phyloP scores from a whole-genome alignment of 2,797 vertebrate species.

The Myotis myotis region DNA sequence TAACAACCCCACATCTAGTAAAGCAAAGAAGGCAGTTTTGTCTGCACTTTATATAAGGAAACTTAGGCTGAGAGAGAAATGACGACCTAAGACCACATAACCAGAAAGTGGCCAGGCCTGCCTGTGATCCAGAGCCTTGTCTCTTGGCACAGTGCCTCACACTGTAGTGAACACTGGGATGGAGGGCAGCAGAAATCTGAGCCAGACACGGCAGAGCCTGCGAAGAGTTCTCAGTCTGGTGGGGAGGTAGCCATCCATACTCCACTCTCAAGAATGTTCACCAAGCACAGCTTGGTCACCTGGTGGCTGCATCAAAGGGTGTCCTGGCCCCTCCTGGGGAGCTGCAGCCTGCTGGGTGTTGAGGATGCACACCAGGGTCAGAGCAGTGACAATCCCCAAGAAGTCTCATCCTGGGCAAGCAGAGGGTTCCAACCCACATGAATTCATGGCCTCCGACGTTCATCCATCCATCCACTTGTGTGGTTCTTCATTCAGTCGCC shows the following conservation, averaged over 20 bases:
- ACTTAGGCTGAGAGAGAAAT: background rate
- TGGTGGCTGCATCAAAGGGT: background rate
- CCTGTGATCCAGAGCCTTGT: background rate
- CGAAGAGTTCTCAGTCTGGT: background rate
- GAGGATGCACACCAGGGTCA: background rate
- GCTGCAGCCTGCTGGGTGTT: background rate
- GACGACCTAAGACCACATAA: background rate
- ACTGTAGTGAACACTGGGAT: too few relatives aligned
- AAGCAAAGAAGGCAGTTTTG: background rate
- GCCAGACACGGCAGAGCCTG: background rate
- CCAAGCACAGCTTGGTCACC: background rate
- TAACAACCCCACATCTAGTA: background rate
- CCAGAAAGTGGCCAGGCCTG: background rate
- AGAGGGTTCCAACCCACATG: background rate
- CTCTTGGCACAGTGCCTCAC: background rate
- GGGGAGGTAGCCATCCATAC: background rate
- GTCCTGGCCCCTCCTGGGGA: background rate
- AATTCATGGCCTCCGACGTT: background rate
- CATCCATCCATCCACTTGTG: background rate
- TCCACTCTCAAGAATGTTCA: background rate
- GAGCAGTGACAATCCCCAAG: background rate
- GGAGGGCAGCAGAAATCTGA: background rate
- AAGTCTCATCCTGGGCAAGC: background rate
- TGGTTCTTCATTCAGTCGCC: background rate
- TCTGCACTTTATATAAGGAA: background rate